Conservation (phyloP, 2,888 invertebrate species). For the Macrophya alboannulata region DNA sequence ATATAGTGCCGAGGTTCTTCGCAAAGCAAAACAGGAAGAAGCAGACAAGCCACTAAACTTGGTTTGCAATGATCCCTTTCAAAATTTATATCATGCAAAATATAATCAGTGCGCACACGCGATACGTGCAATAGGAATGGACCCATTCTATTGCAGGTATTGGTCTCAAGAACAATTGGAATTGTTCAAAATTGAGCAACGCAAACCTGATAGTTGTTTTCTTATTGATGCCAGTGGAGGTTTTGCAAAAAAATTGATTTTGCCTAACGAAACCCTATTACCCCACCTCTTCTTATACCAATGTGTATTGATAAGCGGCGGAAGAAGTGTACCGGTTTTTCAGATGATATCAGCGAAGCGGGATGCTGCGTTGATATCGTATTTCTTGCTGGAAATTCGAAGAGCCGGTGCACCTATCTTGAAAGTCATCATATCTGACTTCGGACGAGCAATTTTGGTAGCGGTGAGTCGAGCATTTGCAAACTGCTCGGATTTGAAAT, state of each 20-base stretch:
- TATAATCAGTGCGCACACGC: not conserved
- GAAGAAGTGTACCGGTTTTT: not conserved
- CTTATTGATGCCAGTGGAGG: conserved; percentile 35
- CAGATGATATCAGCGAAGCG: conserved; percentile 27
- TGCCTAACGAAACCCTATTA: not conserved
- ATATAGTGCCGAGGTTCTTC: conserved; percentile 48
- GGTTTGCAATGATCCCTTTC: not conserved
- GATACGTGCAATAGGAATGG: conserved; percentile 53
- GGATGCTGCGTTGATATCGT: conserved; percentile 17
- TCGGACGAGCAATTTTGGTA: conserved; percentile 16
- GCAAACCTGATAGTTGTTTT: conserved; percentile 49
- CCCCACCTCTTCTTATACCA: conserved; percentile 29
- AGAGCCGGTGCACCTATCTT: conserved; percentile 6
- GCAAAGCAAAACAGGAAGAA: conserved; percentile 60
- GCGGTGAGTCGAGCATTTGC: conserved; percentile 5
- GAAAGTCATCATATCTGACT: not conserved
- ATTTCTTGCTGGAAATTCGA: conserved; percentile 13
- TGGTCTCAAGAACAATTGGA: conserved; percentile 54
- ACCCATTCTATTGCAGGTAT: conserved; percentile 60
- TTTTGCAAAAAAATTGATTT: not conserved
- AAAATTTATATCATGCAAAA: conserved; percentile 58
- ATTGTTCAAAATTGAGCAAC: conserved; percentile 50
- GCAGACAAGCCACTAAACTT: conserved; percentile 56
- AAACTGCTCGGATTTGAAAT: not conserved
- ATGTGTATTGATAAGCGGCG: not conserved